Percentiles rank a stretch among this genome's conserved stretches.
Evolutionary conservation across 1,140 invertebrate genomes (phyloP).

Genomic region (Branchinecta lindahli): DNA sequence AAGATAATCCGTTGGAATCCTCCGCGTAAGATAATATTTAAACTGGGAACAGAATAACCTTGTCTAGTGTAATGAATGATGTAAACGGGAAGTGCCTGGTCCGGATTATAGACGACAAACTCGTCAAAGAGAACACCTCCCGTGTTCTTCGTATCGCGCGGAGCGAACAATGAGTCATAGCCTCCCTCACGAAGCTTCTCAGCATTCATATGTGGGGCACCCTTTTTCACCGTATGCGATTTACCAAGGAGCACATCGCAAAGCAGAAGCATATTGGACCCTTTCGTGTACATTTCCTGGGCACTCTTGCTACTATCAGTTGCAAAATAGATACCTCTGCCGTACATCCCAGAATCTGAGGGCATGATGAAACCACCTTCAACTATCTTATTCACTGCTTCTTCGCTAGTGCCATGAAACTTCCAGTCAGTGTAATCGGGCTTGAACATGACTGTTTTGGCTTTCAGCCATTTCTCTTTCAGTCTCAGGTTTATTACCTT

Average conservation of each 20-base stretch:
- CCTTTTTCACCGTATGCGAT: background rate
- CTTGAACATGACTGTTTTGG: constrained; percentile 8
- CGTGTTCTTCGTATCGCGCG: constrained; percentile 13
- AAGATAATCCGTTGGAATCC: background rate
- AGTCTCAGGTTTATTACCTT: constrained; percentile 6
- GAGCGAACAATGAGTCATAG: constrained; percentile 16
- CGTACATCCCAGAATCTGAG: constrained; percentile 10
- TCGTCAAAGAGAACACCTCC: constrained; percentile 18
- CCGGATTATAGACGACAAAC: constrained; percentile 18
- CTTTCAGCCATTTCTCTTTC: background rate
- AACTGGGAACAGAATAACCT: background rate
- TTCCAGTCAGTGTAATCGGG: constrained; percentile 12
- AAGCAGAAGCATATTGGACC: constrained; percentile 17
- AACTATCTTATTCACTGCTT: constrained; percentile 15
- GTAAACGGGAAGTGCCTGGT: constrained; percentile 11
- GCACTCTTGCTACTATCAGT: constrained; percentile 19
- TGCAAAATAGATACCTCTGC: constrained; percentile 17
- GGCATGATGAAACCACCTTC: constrained; percentile 17
- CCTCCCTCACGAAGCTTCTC: background rate
- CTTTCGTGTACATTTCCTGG: constrained; percentile 18
- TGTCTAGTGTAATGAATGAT: constrained; percentile 13
- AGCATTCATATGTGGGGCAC: background rate
- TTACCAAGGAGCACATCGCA: constrained; percentile 17
- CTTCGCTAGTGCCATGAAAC: constrained; percentile 18
- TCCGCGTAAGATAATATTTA: background rate